phyloP scores from a whole-genome alignment of 1,140 invertebrate species.

The Trachelipus rathkii region DNA sequence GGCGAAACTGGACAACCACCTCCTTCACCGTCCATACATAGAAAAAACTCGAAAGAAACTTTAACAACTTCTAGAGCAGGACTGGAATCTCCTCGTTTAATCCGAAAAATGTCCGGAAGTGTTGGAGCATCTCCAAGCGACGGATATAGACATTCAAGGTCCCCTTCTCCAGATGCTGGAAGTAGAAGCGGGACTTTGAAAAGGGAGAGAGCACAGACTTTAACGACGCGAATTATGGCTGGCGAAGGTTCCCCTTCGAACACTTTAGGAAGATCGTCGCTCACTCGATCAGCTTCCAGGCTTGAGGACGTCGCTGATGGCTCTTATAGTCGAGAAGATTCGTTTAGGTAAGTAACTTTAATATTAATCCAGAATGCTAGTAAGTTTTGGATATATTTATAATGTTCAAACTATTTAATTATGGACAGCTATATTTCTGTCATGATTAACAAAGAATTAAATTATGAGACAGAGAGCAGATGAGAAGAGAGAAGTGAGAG shows the following conservation, averaged over 20 bases:
- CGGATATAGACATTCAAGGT: slow-evolving; percentile 25
- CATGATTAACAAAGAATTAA: no score
- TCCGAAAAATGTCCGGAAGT: slow-evolving; percentile 52
- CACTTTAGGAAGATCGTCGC: slow-evolving; percentile 37
- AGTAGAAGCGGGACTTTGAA: slow-evolving; percentile 38
- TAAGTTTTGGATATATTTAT: no score
- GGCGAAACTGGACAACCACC: slow-evolving; percentile 52
- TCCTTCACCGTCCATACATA: slow-evolving; percentile 40
- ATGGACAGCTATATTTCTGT: neutral
- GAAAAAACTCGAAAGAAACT: slow-evolving; percentile 45
- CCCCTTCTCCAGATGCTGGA: slow-evolving; percentile 43
- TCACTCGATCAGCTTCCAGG: slow-evolving; percentile 41
- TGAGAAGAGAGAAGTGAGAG: no score
- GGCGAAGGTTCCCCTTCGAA: slow-evolving; percentile 34
- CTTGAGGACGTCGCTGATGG: slow-evolving; percentile 31
- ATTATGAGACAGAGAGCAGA: no score
- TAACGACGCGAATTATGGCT: slow-evolving; percentile 42
- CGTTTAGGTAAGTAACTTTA: slow-evolving; percentile 32
- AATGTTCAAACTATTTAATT: no score
- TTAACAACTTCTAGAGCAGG: slow-evolving; percentile 35
- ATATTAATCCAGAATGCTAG: no score
- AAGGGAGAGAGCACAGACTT: slow-evolving; percentile 40
- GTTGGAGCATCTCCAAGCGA: slow-evolving; percentile 31
- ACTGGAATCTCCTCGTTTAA: slow-evolving; percentile 68
- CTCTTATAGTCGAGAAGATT: neutral